Conservation (phyloP, 2,797 vertebrate genomes). For the Sciaenops ocellatus region DNA sequence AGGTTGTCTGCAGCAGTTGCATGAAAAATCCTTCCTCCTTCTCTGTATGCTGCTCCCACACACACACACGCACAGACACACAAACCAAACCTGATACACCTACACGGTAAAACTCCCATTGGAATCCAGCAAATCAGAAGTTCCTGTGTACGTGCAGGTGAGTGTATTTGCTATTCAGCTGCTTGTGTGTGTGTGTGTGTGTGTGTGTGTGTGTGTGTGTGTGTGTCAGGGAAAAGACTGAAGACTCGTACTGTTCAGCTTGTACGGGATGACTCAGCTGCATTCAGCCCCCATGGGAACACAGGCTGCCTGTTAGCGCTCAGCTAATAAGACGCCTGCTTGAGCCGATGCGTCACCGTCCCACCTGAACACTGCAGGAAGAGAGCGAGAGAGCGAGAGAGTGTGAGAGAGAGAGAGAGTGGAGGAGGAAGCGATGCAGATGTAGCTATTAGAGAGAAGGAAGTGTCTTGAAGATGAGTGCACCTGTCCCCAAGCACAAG, state of each 20-base stretch:
- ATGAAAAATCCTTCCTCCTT: constrained; percentile 16
- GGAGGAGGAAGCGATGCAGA: constrained; percentile 35
- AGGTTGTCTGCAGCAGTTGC: constrained; percentile 15
- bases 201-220: constrained; percentile 34
- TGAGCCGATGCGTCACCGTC: constrained; percentile 65
- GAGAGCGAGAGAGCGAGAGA: constrained; percentile 7
- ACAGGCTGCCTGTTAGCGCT: constrained; percentile 71
- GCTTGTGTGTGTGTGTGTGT: constrained; percentile 29
- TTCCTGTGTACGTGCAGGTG: constrained; percentile 41
- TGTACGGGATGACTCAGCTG: constrained; percentile 75
- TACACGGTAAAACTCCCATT: constrained; percentile 37
- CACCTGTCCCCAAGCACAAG: constrained; percentile 64
- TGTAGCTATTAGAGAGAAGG: constrained; percentile 58
- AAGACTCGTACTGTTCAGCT: constrained; percentile 55
- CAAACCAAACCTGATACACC: constrained; percentile 29
- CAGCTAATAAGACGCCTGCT: constrained; percentile 73
- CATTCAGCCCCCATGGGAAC: constrained; percentile 64
- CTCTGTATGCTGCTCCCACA: not conserved
- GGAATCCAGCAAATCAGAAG: constrained; percentile 43
- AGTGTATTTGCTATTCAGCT: constrained; percentile 39
- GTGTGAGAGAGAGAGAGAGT: not conserved
- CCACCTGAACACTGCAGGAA: constrained; percentile 70
- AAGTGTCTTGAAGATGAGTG: constrained; percentile 62
- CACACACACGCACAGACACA: constrained; percentile 24
- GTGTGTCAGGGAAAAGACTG: constrained; percentile 35